Evolutionary conservation across 2,797 vertebrate species (phyloP), one percentile per base, ranked within the genome.

Genomic region (Epinephelus awoara): DNA sequence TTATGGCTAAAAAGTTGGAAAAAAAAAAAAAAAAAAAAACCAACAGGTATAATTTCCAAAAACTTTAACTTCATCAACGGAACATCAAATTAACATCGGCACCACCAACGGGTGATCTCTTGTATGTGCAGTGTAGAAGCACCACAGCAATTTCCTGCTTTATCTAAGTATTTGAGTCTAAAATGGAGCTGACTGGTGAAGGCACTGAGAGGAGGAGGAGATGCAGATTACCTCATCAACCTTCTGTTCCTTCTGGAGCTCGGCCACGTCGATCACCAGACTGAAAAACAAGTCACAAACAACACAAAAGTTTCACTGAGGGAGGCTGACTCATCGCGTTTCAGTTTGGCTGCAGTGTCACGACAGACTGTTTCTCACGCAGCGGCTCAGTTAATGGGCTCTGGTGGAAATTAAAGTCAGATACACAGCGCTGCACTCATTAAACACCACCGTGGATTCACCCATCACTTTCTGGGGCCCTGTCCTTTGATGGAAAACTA

Each of bases 231-330:
- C 98, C 95, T 97, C 95, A 64, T 99, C 98, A 6, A 98, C 93
- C 70, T 93, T 95, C 87, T 95, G 95, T 8, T 96, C 96, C 90
- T 97, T 98, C 89, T 97, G 90, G 5, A 99, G 91, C 89, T 98
- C 97, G 12, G 73, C 81, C 69, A 98, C 38, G 83, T 98, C 94
- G 73, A 99, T 94, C 84, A 68, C 77, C 75, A 99, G 84, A 78
- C 98, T 99, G 86, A 47, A 93, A 84, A 63, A 77, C 66, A 44
- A 85, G 19, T 18, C 17, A 69, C 56, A 73, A 51, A 80, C 51
- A 21, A 17, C 1, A 52, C 2, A 5, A 56, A 47, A 61, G 38
- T 42, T 49, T 44, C 13, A 21, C 21, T 0, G 27, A 15, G 50
- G 4, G 9, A 61, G 3, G 18, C 29, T 2, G 44, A 61, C 12